Base-by-base conservation (phyloP, 2,888 invertebrate genomes). In the Drosophila planitibia region DNA sequence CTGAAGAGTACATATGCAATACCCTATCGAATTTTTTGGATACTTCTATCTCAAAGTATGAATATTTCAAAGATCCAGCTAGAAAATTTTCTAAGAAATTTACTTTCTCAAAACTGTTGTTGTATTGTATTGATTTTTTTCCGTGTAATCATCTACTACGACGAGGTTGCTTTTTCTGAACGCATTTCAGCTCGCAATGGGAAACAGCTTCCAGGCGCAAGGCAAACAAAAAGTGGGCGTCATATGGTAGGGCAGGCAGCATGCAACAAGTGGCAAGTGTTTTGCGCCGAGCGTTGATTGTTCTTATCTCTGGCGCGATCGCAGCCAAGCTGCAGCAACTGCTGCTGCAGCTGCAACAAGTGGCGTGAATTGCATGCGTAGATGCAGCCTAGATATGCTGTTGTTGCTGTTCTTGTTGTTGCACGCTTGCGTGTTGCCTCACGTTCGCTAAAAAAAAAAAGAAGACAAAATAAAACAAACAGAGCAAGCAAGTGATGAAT, bases 401-500 rank as follows among this genome's bases (percentile, higher is more conserved):
- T 32, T 58, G 58, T 25, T 51, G 55, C 37, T 58, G 67, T 37
- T 22, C 44, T 39, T 70, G 37, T 35, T 60, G 64, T 58, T 57
- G 68, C 65, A 65, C 63, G 58, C 70, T 79, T 75, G 78, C 78
- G 78, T 79, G 77, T 39, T 77, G 74, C 65, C 64, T 53, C 76
- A 58, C 76, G 47, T 64, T 61, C 71, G 57, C 72, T 19, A 57
- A 54, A 54, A 71, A 75, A n/a, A 71, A 61, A 68, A 58, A 63
- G 70, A 66, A 74, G 75, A 77, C 87, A 91, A 83, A 52, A 51
- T 28, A 25, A 51, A 51, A 52, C 64, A 79, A 76, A 74, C 64
- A 68, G 62, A 71, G 77, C 71, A 75, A 80, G 79, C 89, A 91
- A 86, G 91, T 92, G 92, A 92, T 91, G 91, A 92, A 92, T 92